Evolutionary conservation across 2,888 invertebrate genomes (phyloP), one percentile per base, ranked within the genome.

Genomic region (Acronicta psi): DNA sequence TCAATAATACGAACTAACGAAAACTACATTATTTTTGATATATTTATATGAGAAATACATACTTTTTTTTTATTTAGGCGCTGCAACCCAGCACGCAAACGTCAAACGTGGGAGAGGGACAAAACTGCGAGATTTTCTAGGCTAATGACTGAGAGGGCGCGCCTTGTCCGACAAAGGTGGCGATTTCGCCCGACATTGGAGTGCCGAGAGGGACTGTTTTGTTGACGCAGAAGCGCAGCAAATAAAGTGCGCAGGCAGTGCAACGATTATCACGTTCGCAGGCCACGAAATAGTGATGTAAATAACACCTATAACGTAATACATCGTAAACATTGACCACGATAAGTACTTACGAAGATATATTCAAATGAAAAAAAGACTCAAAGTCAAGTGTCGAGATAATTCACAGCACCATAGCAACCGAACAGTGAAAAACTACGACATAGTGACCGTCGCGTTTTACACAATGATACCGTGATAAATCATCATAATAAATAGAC

Each of bases 191-290:
- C 85, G 84, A 84, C 61, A 45, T 49, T 54, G 60, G 60, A 61
- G 63, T 59, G 36, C 62, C 62, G 59, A 72, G 59, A 72, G 69
- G 54, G 75, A 79, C 79, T 86, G 83, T 89, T 90, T 90, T 91
- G 89, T 92, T 92, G 93, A 91, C 91, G 90, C 90, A 92, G 86
- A 91, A 88, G 90, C 93, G 91, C 92, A 92, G 89, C 91, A 88
- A 89, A 84, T 84, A 82, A 83, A 90, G 87, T 92, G 93, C 93
- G 93, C 92, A 92, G 92, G 91, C 91, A 92, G 90, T 92, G 92
- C 91, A 92, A 90, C 91, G 92, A 92, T 90, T 90, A 88, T 84
- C 79, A 83, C 88, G 89, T 91, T 91, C 80, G 91, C 87, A 92
- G 91, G 90, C 91, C 90, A 72, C 82, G 76, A 83, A 82, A 84